Conservation (phyloP, 30 jellyfish, hydroid and myxozoan species). For the Hydractinia symbiolongicarpus region DNA sequence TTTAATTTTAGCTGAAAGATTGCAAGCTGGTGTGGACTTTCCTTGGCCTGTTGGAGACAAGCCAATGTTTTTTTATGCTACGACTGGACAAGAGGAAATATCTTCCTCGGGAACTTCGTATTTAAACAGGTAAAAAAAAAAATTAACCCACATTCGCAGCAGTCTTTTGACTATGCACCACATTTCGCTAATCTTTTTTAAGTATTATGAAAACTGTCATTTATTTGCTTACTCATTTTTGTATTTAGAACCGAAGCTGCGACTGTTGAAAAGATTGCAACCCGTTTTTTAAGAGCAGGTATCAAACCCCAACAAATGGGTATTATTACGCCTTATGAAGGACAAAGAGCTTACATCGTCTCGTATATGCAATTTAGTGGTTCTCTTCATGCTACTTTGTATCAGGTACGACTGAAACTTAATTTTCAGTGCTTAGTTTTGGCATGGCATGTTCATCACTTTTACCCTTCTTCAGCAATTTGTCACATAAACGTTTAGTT, state of each 20-base stretch:
- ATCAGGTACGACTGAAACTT: slow-evolving; percentile 50
- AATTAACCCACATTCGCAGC: neutral
- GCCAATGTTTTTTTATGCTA: slow-evolving; percentile 97
- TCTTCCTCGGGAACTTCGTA: slow-evolving; percentile 99
- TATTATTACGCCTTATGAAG: slow-evolving; percentile 97
- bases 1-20: slow-evolving; percentile 73
- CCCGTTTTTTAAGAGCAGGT: slow-evolving; percentile 98
- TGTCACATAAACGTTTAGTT: too few species aligned
- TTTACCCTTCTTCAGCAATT: too few species aligned
- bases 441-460: too few species aligned
- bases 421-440: neutral
- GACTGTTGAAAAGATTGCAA: slow-evolving; percentile 91
- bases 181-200: neutral
- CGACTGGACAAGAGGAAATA: slow-evolving; percentile 98
- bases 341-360: slow-evolving; percentile 98
- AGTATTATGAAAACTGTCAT: neutral
- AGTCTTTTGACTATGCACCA: neutral
- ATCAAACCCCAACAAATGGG: slow-evolving; percentile 98
- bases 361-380: slow-evolving; percentile 99
- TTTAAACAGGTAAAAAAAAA: slow-evolving; percentile 69
- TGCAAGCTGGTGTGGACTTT: slow-evolving; percentile 93
- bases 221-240: neutral
- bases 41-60: slow-evolving; percentile 99
- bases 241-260: slow-evolving; percentile 93
- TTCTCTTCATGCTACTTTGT: slow-evolving; percentile 77